phyloP scores from a whole-genome alignment of 2,113 vertebrate genomes.

The Candoia aspera region DNA sequence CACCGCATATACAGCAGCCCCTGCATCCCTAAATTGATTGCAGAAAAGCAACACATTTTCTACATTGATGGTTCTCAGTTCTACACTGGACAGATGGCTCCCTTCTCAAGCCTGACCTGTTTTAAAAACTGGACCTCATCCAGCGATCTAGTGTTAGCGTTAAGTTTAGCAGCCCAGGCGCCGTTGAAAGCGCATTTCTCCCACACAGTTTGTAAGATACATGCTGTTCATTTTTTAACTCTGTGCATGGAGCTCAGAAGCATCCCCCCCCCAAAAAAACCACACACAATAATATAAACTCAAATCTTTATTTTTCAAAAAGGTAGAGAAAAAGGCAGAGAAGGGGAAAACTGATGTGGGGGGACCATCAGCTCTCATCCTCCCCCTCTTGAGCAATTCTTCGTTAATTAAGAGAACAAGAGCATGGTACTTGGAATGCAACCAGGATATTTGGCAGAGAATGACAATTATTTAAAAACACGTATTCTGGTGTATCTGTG shows the following conservation, averaged over 20 bases:
- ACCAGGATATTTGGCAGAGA: not conserved
- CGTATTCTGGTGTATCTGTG: not conserved
- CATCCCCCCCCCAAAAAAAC: constrained; percentile 21
- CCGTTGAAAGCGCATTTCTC: constrained; percentile 70
- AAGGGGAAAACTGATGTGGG: not conserved
- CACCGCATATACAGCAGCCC: not conserved
- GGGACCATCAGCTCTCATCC: too few species aligned
- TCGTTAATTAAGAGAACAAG: not conserved
- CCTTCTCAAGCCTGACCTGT: constrained; percentile 70
- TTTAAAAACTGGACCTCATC: constrained; percentile 63
- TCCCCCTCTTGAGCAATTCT: not conserved
- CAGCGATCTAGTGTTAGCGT: constrained; percentile 62
- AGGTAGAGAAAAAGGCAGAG: not conserved
- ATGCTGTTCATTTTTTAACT: constrained; percentile 68
- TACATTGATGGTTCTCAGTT: constrained; percentile 63
- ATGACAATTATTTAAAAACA: not conserved
- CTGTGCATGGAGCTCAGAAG: not conserved
- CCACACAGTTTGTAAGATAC: constrained; percentile 57
- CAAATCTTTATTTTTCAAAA: not conserved
- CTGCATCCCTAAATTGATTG: not conserved
- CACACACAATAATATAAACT: not conserved
- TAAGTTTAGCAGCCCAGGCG: constrained; percentile 62
- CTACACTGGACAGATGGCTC: constrained; percentile 74
- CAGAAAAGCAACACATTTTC: not conserved
- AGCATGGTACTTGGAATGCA: not conserved